Evolutionary conservation across 2,888 invertebrate genomes (phyloP).

Genomic region (Eudemis profundana): DNA sequence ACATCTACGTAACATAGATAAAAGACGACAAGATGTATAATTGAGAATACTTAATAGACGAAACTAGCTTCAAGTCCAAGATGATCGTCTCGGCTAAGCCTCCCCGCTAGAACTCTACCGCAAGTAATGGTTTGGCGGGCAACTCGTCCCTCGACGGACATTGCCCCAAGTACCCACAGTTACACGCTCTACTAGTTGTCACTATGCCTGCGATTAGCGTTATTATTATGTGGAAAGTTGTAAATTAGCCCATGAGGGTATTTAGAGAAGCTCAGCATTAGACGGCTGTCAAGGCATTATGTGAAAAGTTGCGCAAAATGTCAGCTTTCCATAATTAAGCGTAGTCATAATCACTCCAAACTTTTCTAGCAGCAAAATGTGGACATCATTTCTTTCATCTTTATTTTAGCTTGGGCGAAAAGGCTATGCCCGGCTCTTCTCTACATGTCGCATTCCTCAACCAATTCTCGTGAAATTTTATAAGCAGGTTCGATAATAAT

Average conservation of each 20-base stretch:
- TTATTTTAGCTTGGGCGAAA: no score
- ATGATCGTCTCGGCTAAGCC: background rate
- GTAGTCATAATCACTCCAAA: no score
- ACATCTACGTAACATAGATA: background rate
- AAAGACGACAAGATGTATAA: background rate
- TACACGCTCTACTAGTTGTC: conserved; percentile 4
- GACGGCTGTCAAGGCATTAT: background rate
- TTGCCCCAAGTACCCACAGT: conserved; percentile 2
- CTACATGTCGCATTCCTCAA: no score
- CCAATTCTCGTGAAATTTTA: no score
- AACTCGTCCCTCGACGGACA: conserved; percentile 41
- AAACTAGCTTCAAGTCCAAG: background rate
- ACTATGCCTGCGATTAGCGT: conserved; percentile 6
- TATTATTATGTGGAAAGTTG: conserved; percentile 28
- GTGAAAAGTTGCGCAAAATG: background rate
- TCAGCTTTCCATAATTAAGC: background rate
- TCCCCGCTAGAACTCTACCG: conserved; percentile 23
- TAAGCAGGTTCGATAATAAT: no score
- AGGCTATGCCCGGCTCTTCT: no score
- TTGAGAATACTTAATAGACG: background rate
- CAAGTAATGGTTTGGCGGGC: conserved; percentile 57
- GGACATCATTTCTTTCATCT: no score
- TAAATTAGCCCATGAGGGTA: conserved; percentile 3
- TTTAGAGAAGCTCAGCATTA: background rate
- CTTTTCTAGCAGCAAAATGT: no score